These are phyloP conservation scores for Cotesia vestalis DNA, from an alignment of 1,140 invertebrate species.

Conservation along the genomic window DNA sequence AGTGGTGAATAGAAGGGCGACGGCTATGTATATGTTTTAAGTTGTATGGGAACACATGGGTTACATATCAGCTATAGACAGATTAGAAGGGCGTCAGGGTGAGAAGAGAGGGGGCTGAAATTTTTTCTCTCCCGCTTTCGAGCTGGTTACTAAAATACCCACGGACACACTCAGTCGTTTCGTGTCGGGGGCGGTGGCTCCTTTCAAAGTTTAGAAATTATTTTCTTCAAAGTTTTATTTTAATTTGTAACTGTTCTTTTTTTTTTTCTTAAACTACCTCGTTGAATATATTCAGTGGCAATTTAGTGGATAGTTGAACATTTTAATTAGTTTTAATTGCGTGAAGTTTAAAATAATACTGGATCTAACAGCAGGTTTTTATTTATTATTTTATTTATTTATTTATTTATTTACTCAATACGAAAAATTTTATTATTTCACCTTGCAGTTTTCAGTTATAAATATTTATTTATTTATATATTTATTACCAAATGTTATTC, in stretches of 20 bases:
- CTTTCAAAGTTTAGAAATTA: background rate
- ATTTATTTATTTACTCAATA: too few species aligned
- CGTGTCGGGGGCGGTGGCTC: conserved; percentile 10
- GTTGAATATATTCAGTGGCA: background rate
- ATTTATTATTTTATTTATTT: too few species aligned
- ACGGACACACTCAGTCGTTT: conserved; percentile 2
- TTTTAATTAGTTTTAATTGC: background rate
- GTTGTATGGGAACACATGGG: too few species aligned
- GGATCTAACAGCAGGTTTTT: too few species aligned
- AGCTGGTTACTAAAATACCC: conserved; percentile 16
- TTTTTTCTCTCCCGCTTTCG: background rate
- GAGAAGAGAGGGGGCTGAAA: conserved; percentile 1
- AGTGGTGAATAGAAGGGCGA: too few species aligned
- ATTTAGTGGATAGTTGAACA: too few species aligned
- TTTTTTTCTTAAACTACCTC: background rate
- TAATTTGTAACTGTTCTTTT: background rate
- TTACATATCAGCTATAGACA: conserved; percentile 1
- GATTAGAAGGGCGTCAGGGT: conserved; percentile 38
- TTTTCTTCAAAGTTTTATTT: background rate
- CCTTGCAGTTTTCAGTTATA: too few species aligned
- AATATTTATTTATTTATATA: background rate
- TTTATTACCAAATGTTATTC: background rate
- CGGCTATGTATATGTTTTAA: too few species aligned
- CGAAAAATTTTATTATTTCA: too few species aligned
- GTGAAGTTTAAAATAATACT: background rate